Percentiles rank a stretch among this genome's conserved stretches.
phyloP scores from a whole-genome alignment of 2,797 vertebrate genomes.

The Tokudaia muenninki region DNA sequence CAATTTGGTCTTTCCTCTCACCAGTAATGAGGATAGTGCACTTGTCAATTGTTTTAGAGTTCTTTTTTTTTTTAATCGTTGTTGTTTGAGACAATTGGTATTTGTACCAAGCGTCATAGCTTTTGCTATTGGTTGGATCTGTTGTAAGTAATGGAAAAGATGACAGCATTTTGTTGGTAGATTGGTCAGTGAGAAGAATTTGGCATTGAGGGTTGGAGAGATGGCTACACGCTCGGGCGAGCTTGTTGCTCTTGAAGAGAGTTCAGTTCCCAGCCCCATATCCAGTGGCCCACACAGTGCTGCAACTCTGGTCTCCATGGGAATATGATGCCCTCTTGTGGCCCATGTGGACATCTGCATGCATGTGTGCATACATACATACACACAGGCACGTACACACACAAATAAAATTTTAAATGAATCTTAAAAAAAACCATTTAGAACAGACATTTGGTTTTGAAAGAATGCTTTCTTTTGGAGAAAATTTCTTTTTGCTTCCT shows the following conservation, averaged over 20 bases:
- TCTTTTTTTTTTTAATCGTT: not conserved
- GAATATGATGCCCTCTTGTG: not conserved
- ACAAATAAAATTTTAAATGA: not conserved
- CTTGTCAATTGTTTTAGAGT: not conserved
- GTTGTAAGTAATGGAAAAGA: not conserved
- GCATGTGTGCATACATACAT: not conserved
- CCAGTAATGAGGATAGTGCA: not conserved
- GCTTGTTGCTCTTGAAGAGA: not conserved
- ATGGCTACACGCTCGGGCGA: too few species aligned
- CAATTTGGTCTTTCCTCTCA: conserved; percentile 27
- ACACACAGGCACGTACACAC: not conserved
- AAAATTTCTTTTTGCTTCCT: not conserved
- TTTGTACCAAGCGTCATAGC: not conserved
- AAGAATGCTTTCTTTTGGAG: conserved; percentile 71
- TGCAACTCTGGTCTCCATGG: not conserved
- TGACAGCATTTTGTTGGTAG: conserved; percentile 21
- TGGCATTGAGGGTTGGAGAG: not conserved
- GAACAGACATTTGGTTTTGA: conserved; percentile 54
- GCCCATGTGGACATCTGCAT: not conserved
- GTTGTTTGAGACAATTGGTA: not conserved
- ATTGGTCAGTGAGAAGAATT: not conserved
- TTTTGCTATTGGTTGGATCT: conserved; percentile 5
- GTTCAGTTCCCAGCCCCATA: not conserved
- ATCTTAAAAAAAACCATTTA: not conserved
- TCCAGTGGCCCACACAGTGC: not conserved